A percentile compares a stretch with the other conserved stretches of the same genome.
phyloP scores from a whole-genome alignment of 2,888 invertebrate species.

The Cantharis nigra region DNA sequence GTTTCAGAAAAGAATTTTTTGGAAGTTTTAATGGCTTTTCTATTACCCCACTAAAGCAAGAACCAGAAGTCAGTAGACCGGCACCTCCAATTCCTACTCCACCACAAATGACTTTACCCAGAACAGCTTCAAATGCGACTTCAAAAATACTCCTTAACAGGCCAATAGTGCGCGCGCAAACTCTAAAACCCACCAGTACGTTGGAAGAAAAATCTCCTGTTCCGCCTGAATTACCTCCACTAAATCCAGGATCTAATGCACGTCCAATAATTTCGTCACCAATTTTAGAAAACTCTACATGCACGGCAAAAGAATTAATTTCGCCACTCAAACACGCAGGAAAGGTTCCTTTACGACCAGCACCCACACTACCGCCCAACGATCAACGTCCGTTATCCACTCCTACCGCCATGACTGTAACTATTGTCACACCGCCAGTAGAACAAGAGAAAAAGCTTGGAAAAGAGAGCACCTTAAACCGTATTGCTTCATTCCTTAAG shows the following conservation, averaged over 20 bases:
- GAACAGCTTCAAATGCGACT: constrained; percentile 31
- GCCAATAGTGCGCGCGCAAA: constrained; percentile 42
- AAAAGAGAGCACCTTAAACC: constrained; percentile 64
- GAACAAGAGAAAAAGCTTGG: constrained; percentile 60
- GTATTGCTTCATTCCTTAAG: constrained; percentile 77
- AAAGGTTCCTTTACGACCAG: constrained; percentile 64
- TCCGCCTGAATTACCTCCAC: constrained; percentile 65
- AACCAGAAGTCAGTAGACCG: constrained; percentile 46
- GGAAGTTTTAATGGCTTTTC: constrained; percentile 88
- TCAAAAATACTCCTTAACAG: constrained; percentile 39
- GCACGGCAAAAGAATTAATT: constrained; percentile 74
- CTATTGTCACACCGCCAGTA: constrained; percentile 49
- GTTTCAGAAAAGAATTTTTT: constrained; percentile 66
- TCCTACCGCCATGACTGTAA: constrained; percentile 40
- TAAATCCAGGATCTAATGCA: constrained; percentile 64
- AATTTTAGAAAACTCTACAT: constrained; percentile 80
- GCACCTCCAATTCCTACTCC: constrained; percentile 71
- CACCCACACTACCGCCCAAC: constrained; percentile 56
- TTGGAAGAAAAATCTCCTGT: constrained; percentile 47
- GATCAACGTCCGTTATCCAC: constrained; percentile 59
- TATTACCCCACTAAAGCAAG: constrained; percentile 62
- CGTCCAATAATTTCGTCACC: constrained; percentile 83
- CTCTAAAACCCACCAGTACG: constrained; percentile 42
- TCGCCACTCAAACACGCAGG: constrained; percentile 66
- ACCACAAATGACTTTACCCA: constrained; percentile 45